Evolutionary conservation across 2,888 invertebrate genomes (phyloP).

Genomic region (Caenorhabditis sinica): DNA sequence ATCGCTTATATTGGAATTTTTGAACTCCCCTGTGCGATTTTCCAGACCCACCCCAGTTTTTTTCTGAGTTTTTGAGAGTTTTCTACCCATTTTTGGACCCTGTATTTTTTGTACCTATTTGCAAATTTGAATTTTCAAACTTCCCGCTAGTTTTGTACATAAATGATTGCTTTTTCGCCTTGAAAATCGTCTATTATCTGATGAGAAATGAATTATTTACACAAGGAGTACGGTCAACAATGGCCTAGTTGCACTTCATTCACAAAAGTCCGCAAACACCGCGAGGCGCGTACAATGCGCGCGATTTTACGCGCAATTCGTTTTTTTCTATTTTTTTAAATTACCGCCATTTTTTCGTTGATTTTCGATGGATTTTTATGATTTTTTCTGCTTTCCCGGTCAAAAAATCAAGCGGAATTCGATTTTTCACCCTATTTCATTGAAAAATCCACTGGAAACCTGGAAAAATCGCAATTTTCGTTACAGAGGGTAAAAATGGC

Average conservation of each 20-base stretch:
- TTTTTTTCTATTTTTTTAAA: not conserved
- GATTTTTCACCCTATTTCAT: constrained; percentile 5
- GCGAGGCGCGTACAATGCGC: constrained; percentile 97
- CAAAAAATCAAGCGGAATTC: not conserved
- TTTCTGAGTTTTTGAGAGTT: too few relatives aligned
- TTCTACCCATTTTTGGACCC: not conserved
- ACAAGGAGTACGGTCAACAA: constrained; percentile 44
- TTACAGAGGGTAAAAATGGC: constrained; percentile 47
- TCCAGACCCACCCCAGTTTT: not conserved
- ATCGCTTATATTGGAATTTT: not conserved
- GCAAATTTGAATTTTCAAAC: not conserved
- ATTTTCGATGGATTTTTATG: constrained; percentile 21
- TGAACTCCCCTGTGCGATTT: not conserved
- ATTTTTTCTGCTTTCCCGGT: not conserved
- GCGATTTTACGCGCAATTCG: constrained; percentile 89
- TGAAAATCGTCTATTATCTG: not conserved
- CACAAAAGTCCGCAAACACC: constrained; percentile 21
- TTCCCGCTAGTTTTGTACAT: constrained; percentile 42
- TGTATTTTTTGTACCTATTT: constrained; percentile 13
- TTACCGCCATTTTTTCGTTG: constrained; percentile 4
- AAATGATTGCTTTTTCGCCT: constrained; percentile 43
- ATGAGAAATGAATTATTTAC: constrained; percentile 10
- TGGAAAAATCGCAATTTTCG: not conserved
- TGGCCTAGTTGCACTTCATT: constrained; percentile 3
- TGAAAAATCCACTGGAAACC: not conserved